These are phyloP conservation scores for Silurus glanis DNA, from an alignment of 2,113 vertebrate species.

Conservation along the genomic window DNA sequence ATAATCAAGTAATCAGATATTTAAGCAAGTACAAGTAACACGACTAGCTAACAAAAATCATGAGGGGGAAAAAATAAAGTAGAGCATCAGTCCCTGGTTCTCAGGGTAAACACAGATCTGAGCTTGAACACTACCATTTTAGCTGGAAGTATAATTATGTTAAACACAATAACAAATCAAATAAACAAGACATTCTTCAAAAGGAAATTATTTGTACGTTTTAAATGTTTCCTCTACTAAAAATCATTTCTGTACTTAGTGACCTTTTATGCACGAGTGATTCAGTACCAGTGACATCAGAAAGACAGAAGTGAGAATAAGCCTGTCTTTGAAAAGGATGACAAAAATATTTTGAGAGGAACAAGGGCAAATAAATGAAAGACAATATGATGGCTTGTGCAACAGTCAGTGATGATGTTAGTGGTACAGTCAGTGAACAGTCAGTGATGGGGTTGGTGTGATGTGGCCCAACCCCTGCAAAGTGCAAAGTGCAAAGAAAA, in stretches of 20 bases:
- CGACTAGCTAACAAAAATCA: too few species aligned
- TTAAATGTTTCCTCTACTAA: not conserved
- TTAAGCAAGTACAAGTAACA: not conserved
- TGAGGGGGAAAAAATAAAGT: too few species aligned
- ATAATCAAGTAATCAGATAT: not conserved
- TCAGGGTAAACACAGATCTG: not conserved
- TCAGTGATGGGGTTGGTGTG: not conserved
- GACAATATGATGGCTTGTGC: not conserved
- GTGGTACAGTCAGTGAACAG: not conserved
- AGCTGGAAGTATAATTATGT: not conserved
- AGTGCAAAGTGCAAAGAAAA: too few species aligned
- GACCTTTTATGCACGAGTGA: slow-evolving; percentile 12
- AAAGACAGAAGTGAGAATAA: slow-evolving; percentile 3
- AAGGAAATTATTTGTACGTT: not conserved
- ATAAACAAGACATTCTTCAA: not conserved
- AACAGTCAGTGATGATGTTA: not conserved
- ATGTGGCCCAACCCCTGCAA: not conserved
- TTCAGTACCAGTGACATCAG: slow-evolving; percentile 2
- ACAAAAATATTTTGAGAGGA: slow-evolving; percentile 25
- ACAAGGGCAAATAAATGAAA: slow-evolving; percentile 9
- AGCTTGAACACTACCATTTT: not conserved
- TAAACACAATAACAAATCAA: not conserved
- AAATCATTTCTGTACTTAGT: not conserved
- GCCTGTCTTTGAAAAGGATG: not conserved
- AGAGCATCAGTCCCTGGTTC: not conserved